A percentile compares a stretch with the other conserved stretches of the same genome.
Evolutionary conservation across 2,888 invertebrate species (phyloP).

Genomic region (Elmis aenea): DNA sequence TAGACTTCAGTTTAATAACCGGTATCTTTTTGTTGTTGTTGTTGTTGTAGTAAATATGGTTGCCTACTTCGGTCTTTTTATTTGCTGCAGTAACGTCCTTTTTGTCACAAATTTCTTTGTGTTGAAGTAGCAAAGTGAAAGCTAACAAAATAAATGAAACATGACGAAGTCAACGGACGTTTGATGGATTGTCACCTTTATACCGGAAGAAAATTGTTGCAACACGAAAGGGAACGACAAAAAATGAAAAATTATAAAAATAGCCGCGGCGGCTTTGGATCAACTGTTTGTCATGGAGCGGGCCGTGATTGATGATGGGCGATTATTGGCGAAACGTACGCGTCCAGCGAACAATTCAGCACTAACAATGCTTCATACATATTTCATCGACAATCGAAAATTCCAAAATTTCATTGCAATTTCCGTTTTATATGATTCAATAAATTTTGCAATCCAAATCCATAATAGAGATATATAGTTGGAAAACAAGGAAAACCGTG

Average conservation of each 20-base stretch:
- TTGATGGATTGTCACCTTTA: too few species aligned
- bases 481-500: slow-evolving; percentile 23
- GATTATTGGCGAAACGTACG: slow-evolving; percentile 30
- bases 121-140: too few species aligned
- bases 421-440: slow-evolving; percentile 37
- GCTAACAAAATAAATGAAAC: too few species aligned
- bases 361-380: slow-evolving; percentile 32
- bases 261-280: slow-evolving; percentile 19
- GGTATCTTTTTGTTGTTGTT: too few species aligned
- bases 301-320: slow-evolving; percentile 33
- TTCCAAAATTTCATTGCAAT: slow-evolving; percentile 33
- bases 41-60: too few species aligned
- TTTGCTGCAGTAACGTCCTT: too few species aligned
- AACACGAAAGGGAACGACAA: slow-evolving; percentile 15
- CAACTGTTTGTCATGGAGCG: slow-evolving; percentile 31
- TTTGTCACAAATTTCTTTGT: too few species aligned
- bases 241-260: slow-evolving; percentile 25
- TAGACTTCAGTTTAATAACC: too few species aligned
- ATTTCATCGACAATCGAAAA: slow-evolving; percentile 32
- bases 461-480: slow-evolving; percentile 34
- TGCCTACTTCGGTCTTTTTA: too few species aligned
- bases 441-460: slow-evolving; percentile 34
- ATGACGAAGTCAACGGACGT: too few species aligned
- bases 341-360: slow-evolving; percentile 22
- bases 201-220: too few species aligned